Conservation (phyloP, 1,140 invertebrate species). For the Zaprionus davidi region DNA sequence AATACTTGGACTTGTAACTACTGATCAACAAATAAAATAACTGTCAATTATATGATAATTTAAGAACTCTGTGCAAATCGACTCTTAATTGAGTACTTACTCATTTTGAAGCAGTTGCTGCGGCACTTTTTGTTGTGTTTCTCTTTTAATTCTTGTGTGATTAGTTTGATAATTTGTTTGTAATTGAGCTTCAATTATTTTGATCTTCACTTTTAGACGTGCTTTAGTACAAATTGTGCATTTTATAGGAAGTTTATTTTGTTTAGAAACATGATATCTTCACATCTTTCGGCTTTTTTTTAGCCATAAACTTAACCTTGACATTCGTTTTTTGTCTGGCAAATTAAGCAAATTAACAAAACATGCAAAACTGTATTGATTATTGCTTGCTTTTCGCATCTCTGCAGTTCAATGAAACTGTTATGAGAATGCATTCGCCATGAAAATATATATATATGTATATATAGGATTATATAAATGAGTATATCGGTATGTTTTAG, state of each 20-base stretch:
- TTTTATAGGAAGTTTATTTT: slow-evolving; percentile 40
- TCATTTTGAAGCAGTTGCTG: slow-evolving; percentile 59
- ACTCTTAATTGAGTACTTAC: slow-evolving; percentile 65
- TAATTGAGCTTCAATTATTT: slow-evolving; percentile 25
- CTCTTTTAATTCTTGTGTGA: slow-evolving; percentile 24
- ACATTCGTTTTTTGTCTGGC: slow-evolving; percentile 59
- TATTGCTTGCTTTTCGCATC: not conserved
- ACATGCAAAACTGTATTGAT: slow-evolving; percentile 35
- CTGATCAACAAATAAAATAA: slow-evolving; percentile 25
- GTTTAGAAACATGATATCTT: not conserved
- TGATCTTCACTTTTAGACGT: slow-evolving; percentile 26
- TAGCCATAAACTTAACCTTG: slow-evolving; percentile 69
- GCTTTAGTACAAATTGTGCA: slow-evolving; percentile 42
- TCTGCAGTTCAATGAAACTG: slow-evolving; percentile 18
- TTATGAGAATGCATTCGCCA: slow-evolving; percentile 20
- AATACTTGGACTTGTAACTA: slow-evolving; percentile 23
- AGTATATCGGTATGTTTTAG: not conserved
- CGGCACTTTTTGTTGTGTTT: slow-evolving; percentile 20
- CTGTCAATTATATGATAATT: slow-evolving; percentile 47
- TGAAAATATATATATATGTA: slow-evolving; percentile 17
- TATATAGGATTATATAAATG: not conserved
- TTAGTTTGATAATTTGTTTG: slow-evolving; percentile 35
- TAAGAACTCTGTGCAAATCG: slow-evolving; percentile 24
- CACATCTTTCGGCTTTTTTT: slow-evolving; percentile 6
- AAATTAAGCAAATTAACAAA: slow-evolving; percentile 31